phyloP scores from a whole-genome alignment of 2,797 vertebrate genomes.

The Malurus leucopterus region DNA sequence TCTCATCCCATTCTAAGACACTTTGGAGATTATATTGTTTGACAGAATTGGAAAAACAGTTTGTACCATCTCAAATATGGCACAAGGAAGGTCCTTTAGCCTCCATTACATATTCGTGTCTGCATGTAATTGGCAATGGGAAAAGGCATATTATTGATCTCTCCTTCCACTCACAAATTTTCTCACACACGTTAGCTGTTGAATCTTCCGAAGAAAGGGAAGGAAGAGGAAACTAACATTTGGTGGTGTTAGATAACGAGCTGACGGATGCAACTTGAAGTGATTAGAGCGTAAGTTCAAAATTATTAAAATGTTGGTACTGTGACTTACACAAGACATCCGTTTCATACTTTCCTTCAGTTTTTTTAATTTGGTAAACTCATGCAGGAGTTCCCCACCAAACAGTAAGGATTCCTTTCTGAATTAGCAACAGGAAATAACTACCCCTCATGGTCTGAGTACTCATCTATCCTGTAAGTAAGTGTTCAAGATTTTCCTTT shows the following conservation, averaged over 20 bases:
- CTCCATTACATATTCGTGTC: background rate
- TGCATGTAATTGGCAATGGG: rapidly evolving
- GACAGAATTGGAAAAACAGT: background rate
- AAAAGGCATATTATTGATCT: background rate
- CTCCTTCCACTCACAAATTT: background rate
- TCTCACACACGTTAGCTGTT: background rate
- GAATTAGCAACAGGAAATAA: background rate
- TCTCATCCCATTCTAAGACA: background rate
- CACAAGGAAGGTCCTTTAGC: background rate
- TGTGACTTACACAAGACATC: background rate
- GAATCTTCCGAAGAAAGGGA: background rate
- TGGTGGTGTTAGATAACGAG: rapidly evolving
- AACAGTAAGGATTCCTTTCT: background rate
- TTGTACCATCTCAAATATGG: background rate
- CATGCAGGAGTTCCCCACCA: background rate
- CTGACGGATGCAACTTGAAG: background rate
- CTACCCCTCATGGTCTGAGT: background rate
- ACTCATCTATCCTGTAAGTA: background rate
- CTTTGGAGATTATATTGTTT: background rate
- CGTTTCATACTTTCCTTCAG: background rate
- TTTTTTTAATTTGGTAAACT: background rate
- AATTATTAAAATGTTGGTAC: background rate
- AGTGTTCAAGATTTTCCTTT: background rate
- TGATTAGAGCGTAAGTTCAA: background rate
- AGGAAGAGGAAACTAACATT: background rate